Evolutionary conservation across 2,797 vertebrate genomes (phyloP).

Genomic region (Syngnathus acus): DNA sequence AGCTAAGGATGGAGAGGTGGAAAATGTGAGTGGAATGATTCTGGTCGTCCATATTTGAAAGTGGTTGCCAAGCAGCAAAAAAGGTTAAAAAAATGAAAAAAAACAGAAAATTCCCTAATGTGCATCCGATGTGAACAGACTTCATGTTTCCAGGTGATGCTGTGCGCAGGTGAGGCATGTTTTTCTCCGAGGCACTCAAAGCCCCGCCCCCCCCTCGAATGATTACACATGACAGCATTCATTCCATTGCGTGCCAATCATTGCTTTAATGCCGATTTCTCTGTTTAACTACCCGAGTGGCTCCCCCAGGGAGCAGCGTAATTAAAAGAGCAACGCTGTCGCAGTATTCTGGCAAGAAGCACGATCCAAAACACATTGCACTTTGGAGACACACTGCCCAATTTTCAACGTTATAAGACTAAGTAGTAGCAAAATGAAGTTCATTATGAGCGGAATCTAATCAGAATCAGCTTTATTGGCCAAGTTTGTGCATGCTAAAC

Average conservation of each 20-base stretch:
- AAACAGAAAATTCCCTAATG: too few species aligned
- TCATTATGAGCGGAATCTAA: too few species aligned
- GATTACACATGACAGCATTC: slow-evolving; percentile 80
- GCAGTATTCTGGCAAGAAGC: slow-evolving; percentile 17
- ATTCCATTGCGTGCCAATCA: slow-evolving; percentile 78
- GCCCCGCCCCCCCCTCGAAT: slow-evolving; percentile 50
- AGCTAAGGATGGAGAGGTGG: slow-evolving; percentile 63
- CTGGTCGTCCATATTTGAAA: too few species aligned
- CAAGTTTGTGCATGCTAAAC: too few species aligned
- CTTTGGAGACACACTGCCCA: slow-evolving; percentile 1
- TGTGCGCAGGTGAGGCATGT: slow-evolving; percentile 23
- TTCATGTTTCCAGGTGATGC: background rate
- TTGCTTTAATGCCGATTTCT: slow-evolving; percentile 77
- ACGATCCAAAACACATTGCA: slow-evolving; percentile 21
- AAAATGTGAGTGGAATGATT: background rate
- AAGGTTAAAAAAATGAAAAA: too few species aligned
- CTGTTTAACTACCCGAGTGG: slow-evolving; percentile 74
- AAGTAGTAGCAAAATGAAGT: slow-evolving; percentile 4
- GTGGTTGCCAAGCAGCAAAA: too few species aligned
- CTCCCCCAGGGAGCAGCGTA: slow-evolving; percentile 69
- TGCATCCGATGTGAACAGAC: too few species aligned
- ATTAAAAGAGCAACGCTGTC: slow-evolving; percentile 66
- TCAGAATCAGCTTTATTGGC: too few species aligned
- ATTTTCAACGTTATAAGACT: background rate
- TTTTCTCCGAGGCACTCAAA: slow-evolving; percentile 69